Percentiles rank a stretch among this genome's conserved stretches.
phyloP scores from a whole-genome alignment of 1,140 invertebrate species.

The Euura saliciscinereae region DNA sequence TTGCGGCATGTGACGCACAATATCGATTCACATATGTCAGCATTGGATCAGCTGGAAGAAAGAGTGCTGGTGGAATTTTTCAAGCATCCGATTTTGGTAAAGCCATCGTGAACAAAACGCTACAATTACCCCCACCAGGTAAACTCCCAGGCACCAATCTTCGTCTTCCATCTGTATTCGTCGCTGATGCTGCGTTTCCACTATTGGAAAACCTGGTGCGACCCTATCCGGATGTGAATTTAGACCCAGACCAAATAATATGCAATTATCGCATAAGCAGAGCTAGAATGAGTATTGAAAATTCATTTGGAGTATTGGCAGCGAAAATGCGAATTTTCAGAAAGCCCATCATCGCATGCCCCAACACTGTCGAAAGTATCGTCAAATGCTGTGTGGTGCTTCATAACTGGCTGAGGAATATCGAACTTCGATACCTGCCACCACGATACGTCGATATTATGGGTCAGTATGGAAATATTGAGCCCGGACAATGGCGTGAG shows the following conservation, averaged over 20 bases:
- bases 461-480: background rate
- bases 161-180: constrained; percentile 24
- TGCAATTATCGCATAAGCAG: constrained; percentile 59
- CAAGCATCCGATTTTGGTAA: constrained; percentile 28
- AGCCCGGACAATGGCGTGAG: too few species aligned
- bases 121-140: constrained; percentile 20
- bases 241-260: constrained; percentile 45
- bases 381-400: background rate
- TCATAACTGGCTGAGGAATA: background rate
- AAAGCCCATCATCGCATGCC: background rate
- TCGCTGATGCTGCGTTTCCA: constrained; percentile 35
- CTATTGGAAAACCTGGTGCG: constrained; percentile 24
- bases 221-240: constrained; percentile 29
- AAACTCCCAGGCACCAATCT: constrained; percentile 27
- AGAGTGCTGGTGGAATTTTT: constrained; percentile 56
- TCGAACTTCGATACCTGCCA: background rate
- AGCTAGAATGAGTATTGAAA: constrained; percentile 50
- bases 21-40: constrained; percentile 55
- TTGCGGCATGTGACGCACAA: constrained; percentile 56
- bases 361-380: background rate
- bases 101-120: constrained; percentile 22
- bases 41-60: constrained; percentile 50
- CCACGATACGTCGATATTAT: background rate
- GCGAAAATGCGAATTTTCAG: constrained; percentile 43
- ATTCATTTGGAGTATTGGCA: constrained; percentile 55